These are phyloP conservation scores for Corythaeola cristata DNA, from an alignment of 2,113 vertebrate species.

Conservation along the genomic window DNA sequence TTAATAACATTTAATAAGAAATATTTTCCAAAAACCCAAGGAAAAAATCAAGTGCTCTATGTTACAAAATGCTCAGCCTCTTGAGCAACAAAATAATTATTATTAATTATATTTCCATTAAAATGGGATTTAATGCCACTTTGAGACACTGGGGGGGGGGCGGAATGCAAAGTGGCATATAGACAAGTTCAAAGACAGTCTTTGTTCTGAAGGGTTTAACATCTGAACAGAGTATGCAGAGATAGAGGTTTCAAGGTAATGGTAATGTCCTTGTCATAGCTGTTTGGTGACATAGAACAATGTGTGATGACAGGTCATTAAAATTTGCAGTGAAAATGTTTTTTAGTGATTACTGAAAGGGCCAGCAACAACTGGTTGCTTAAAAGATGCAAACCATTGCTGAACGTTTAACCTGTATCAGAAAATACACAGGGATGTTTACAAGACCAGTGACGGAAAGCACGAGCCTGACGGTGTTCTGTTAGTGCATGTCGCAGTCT, in stretches of 20 bases:
- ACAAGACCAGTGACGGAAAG: not conserved
- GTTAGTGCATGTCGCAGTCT: not conserved
- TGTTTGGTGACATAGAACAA: not conserved
- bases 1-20: not conserved
- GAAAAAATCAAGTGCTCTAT: not conserved
- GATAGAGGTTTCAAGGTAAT: not conserved
- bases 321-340: not conserved
- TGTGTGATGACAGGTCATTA: not conserved
- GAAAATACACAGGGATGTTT: not conserved
- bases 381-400: not conserved
- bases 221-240: not conserved
- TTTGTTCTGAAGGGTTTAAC: not conserved
- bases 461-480: not conserved
- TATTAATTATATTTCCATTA: not conserved
- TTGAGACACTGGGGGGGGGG: not conserved
- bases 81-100: not conserved
- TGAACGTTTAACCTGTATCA: fast-evolving
- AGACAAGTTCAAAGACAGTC: not conserved
- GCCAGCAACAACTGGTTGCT: not conserved
- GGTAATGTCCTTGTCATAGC: not conserved
- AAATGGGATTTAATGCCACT: not conserved
- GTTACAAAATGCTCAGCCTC: not conserved
- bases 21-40: not conserved
- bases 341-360: not conserved
- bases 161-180: not conserved